Evolutionary conservation across 1,140 invertebrate species (phyloP).

Genomic region (Brachionus paranguensis): DNA sequence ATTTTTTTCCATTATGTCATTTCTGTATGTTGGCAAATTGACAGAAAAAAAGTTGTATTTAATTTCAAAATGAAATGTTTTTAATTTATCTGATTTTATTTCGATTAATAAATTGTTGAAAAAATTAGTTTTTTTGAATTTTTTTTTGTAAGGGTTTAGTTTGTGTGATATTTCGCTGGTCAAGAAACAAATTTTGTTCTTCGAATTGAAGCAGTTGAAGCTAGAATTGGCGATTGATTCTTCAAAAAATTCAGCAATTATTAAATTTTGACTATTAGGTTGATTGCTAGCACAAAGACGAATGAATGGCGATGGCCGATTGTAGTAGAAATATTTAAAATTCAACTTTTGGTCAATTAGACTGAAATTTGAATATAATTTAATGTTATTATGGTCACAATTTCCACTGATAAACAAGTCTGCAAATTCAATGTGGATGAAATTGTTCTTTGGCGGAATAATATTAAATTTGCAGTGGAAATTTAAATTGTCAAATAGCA

Average conservation of each 20-base stretch:
- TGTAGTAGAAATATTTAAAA: neutral
- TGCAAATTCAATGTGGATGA: constrained; percentile 4
- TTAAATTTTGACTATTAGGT: constrained; percentile 20
- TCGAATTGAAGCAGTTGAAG: constrained; percentile 12
- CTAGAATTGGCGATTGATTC: constrained; percentile 22
- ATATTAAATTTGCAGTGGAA: constrained; percentile 20
- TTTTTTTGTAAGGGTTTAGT: neutral
- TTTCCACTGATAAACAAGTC: neutral
- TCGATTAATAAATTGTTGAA: neutral
- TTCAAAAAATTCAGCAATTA: constrained; percentile 34
- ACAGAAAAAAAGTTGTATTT: constrained; percentile 10
- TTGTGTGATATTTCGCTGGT: neutral
- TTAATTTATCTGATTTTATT: constrained; percentile 8
- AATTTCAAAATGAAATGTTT: neutral
- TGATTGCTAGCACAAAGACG: neutral
- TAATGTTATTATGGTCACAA: constrained; percentile 19
- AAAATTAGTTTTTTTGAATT: neutral
- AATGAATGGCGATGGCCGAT: neutral
- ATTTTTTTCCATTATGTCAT: constrained; percentile 8
- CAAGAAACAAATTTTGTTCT: constrained; percentile 19
- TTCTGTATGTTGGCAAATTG: neutral
- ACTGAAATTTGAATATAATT: constrained; percentile 19
- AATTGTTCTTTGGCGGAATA: neutral
- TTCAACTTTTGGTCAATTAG: neutral
- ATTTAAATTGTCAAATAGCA: constrained; percentile 25